Base-by-base conservation (phyloP, 2,113 vertebrate genomes). In the Sula dactylatra region DNA sequence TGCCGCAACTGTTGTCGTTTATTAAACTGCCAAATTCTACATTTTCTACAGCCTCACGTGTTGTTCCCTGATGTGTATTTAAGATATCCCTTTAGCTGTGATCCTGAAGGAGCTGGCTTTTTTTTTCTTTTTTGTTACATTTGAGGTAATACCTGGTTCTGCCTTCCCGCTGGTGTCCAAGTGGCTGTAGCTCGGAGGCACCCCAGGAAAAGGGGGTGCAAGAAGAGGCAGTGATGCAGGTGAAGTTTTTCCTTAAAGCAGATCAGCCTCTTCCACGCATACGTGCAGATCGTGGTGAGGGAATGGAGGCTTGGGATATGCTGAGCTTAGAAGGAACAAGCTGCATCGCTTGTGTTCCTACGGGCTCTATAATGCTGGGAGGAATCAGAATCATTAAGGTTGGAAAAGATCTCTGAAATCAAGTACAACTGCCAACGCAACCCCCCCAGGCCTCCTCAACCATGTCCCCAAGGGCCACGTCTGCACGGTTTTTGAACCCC, bases 311-410 rank as follows among this genome's bases (percentile, higher is more conserved):
- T 36, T 7, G 45, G 62, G 27, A 44, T 8, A 2, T 1, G 26
- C 16, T 21, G 64, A 44, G 44, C 17, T 25, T 8, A 9, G 34
- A 6, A 36, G 54, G 55, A 44, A 20, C 32, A 9, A 59, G 8
- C 47, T 25, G 20, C 32, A 3, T 44, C 6, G 3, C 47, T 31
- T 15, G 15, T 19, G n/a, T 52, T 62, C 55, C 67, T 18, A 6
- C 2, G 2, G 21, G 17, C 45, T 71, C 2, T 2, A 26, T 13
- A 4, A 9, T 10, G 38, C 40, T 3, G 2, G 31, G 32, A 70
- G 74, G 40, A 18, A 45, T 45, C 47, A 47, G 47, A 47, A 47
- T 47, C 44, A 44, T 44, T 44, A 44, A 44, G 44, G 44, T 44
- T 44, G 44, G 44, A 44, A 44, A 16, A 44, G 44, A 44, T 16